Evolutionary conservation across 2,888 invertebrate species (phyloP).

Genomic region (Hemistola chrysoprasaria): DNA sequence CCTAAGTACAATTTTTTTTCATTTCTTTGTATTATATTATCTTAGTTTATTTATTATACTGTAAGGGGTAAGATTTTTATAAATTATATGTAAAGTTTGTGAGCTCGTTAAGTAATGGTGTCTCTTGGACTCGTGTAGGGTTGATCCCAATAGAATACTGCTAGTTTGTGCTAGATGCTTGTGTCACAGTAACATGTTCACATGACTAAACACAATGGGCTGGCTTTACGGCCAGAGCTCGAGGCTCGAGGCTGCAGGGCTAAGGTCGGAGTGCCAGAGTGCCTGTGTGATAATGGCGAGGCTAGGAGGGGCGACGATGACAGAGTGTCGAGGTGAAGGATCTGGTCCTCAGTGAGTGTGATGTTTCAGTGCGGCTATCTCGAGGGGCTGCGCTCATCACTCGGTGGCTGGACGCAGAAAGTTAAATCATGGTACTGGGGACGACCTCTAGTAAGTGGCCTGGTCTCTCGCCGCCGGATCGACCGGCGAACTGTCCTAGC

Average conservation of each 20-base stretch:
- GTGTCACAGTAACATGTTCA: conserved; percentile 52
- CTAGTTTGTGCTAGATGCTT: conserved; percentile 57
- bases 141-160: conserved; percentile 44
- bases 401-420: conserved; percentile 98
- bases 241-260: conserved; percentile 7
- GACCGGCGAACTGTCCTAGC: conserved; percentile 75
- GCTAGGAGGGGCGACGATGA: conserved; percentile 32
- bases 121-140: conserved; percentile 27
- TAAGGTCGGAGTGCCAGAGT: conserved; percentile 12
- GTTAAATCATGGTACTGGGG: conserved; percentile 99
- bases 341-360: conserved; percentile 78
- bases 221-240: conserved; percentile 29
- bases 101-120: conserved; percentile 14
- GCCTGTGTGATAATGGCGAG: conserved; percentile 11
- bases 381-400: conserved; percentile 96
- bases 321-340: conserved; percentile 44
- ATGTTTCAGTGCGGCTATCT: conserved; percentile 94
- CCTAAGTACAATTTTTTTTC: conserved; percentile 8
- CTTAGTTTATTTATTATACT: conserved; percentile 5
- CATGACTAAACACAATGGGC: conserved; percentile 51
- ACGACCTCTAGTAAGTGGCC: conserved; percentile 96
- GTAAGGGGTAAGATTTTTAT: conserved; percentile 5
- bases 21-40: conserved; percentile 15
- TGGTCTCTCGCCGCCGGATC: conserved; percentile 68
- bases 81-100: background rate